phyloP scores from a whole-genome alignment of 1,140 invertebrate species.

The Sinonovacula constricta region DNA sequence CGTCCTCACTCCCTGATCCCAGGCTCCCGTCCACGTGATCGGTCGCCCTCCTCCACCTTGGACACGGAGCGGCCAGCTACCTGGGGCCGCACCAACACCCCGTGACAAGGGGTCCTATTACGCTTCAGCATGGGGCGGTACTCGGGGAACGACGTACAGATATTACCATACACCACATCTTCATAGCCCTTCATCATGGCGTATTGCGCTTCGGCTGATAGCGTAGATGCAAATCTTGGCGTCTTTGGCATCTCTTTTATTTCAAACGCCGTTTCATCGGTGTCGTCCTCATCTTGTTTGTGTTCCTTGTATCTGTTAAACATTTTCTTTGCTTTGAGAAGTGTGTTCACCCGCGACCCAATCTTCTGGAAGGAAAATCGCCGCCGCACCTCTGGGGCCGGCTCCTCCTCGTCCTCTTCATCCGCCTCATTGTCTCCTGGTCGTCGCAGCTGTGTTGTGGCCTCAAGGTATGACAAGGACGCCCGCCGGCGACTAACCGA shows the following conservation, averaged over 20 bases:
- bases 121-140: constrained; percentile 53
- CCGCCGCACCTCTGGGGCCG: background rate
- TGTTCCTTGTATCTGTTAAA: constrained; percentile 48
- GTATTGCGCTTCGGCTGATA: constrained; percentile 72
- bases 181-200: constrained; percentile 75
- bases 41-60: no score
- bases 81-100: no score
- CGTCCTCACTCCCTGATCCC: background rate
- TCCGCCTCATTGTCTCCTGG: no score
- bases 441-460: no score
- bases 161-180: constrained; percentile 63
- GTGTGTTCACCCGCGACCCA: constrained; percentile 44
- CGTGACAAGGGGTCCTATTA: constrained; percentile 61
- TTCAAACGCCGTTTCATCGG: constrained; percentile 37
- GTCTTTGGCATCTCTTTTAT: constrained; percentile 67
- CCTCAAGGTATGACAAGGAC: no score
- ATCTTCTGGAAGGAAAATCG: constrained; percentile 39
- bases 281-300: background rate
- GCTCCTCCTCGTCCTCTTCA: background rate
- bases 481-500: no score
- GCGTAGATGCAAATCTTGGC: constrained; percentile 67
- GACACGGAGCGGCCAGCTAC: no score
- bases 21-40: no score
- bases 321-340: constrained; percentile 54
- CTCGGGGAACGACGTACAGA: constrained; percentile 59